Evolutionary conservation across 2,113 vertebrate species (phyloP), one percentile per base, ranked within the genome.

Genomic region (Myotis brandtii): DNA sequence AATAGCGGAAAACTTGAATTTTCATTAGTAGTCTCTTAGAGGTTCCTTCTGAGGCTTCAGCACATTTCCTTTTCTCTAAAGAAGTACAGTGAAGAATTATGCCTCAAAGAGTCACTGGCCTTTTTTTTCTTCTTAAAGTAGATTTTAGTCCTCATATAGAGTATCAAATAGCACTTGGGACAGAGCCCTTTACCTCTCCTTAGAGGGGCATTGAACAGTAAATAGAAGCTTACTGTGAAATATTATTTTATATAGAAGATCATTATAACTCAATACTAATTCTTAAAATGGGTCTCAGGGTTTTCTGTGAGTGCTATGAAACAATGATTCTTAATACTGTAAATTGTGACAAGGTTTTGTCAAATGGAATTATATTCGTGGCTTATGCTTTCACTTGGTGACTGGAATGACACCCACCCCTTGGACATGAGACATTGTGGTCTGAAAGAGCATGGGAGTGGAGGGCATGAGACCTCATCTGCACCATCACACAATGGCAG

Each of bases 1-100:
- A 64, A 86, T 32, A 90, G 10, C 10, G 0, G 34, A 69, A 59
- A 37, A 70, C 56, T 82, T 89, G 50, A 67, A 72, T 77, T 89
- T 96, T 93, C 23, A 0, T 62, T 83, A 84, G 37, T 86, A 72
- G 37, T 8, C 40, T 69, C 62, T 89, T 43, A 43, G 23, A 69
- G 30, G 2, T 93, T 89, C 56, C 43, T 91, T 92, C 23, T 89
- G 56, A 34, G 69, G 18, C 62, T 86, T 86, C 10, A 79, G 59
- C 30, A 72, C 17, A 70, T 89, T 97, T 86, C 6, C 27, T 81
- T 93, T 84, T 80, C 20, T 93, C 43, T 82, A 43, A 84, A 93
- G 77, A 76, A 66, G 32, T 79, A 46, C 25, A 91, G 5, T 75
- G 56, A 46, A 81, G 59, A 92, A 23, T 43, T 82, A 91, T 8